These are phyloP conservation scores for Trissolcus brochymenae DNA, from an alignment of 2,888 invertebrate species.

Conservation along the genomic window DNA sequence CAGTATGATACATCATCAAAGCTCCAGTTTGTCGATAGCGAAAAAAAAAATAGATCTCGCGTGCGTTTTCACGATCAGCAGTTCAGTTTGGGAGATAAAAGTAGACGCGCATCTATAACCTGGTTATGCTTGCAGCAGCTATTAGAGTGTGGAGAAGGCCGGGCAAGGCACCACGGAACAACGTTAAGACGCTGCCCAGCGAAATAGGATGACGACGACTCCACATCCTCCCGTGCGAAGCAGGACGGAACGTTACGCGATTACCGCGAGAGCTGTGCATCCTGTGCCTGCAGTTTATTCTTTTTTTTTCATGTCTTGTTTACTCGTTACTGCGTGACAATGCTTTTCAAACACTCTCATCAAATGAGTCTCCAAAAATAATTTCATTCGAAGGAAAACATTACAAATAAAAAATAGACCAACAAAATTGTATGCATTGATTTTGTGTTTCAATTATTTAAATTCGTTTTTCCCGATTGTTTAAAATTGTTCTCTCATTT, in stretches of 20 bases:
- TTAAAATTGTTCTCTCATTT: not conserved
- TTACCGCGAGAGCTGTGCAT: conserved; percentile 61
- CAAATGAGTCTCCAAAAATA: not conserved
- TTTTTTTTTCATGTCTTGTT: conserved; percentile 29
- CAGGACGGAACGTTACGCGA: conserved; percentile 74
- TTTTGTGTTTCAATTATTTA: too few species aligned
- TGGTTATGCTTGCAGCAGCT: conserved; percentile 71
- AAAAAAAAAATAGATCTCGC: conserved; percentile 63
- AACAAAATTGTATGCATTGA: too few species aligned
- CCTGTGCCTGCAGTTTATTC: conserved; percentile 30
- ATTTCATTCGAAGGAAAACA: not conserved
- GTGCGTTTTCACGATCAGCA: conserved; percentile 64
- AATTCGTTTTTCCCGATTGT: not conserved
- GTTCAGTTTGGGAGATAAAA: conserved; percentile 58
- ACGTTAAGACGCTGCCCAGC: conserved; percentile 43
- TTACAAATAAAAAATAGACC: not conserved
- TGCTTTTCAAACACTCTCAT: conserved; percentile 3
- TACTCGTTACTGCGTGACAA: conserved; percentile 31
- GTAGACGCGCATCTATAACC: conserved; percentile 66
- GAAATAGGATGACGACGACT: conserved; percentile 61
- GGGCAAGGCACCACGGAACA: conserved; percentile 62
- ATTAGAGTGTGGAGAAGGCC: conserved; percentile 75
- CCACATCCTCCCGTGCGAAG: conserved; percentile 72
- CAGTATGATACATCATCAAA: conserved; percentile 10
- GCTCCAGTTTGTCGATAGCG: conserved; percentile 42